Evolutionary conservation across 2,888 invertebrate genomes (phyloP), one percentile per base, ranked within the genome.

Genomic region (Andrena marginata): DNA sequence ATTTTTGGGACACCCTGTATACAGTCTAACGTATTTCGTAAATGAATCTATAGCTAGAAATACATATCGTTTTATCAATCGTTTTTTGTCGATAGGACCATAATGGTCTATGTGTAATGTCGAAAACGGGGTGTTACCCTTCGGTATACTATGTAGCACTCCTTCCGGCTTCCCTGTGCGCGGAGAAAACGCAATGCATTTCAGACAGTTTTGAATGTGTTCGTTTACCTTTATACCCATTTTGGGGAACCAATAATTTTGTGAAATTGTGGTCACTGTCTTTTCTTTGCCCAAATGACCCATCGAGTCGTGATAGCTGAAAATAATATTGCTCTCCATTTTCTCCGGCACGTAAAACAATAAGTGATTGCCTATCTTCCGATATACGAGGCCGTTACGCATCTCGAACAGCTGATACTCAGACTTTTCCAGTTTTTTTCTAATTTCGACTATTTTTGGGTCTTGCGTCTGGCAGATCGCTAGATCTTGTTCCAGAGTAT

Each of bases 41-140:
- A 91, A 91, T 0, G 80, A 85, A 67, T 92, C 91, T 10, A 91
- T 64, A 3, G 91, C 76, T 0, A 87, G 81, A 6, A 92, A 80
- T 3, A 92, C 77, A 67, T 90, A 85, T 77, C 86, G 84, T 74
- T 92, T 91, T 29, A 92, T 85, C 7, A 88, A 64, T 60, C 87
- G 86, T 13, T 85, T 56, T 4, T 82, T 82, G n/a, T 87, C 78
- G 16, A 93, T 90, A 51, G 90, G 82, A 2, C 70, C 70, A 1
- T 29, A 49, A 20, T 76, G 76, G 20, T 76, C 70, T 3, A 70
- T 54, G 13, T 77, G 70, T 2, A 70, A 8, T 0, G 23, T 56
- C 0, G 8, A 5, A 13, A 77, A 77, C 0, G 76, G 76, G 1
- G 35, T n/a, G 2, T 69, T 13, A 3, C 48, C 70, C 16, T 70